Evolutionary conservation across 2,797 vertebrate species (phyloP).

Genomic region (Leucoraja ocellata): DNA sequence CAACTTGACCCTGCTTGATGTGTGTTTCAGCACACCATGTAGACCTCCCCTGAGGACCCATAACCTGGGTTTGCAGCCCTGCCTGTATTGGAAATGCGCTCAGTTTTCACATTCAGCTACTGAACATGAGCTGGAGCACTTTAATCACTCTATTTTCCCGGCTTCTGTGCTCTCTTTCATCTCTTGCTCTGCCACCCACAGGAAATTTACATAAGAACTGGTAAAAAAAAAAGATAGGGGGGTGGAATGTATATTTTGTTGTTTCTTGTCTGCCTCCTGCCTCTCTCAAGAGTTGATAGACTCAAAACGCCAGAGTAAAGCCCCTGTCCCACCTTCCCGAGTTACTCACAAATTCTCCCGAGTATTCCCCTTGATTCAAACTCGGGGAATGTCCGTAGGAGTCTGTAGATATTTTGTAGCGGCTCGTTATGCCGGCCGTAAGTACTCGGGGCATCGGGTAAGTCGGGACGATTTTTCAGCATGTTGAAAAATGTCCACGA

Average conservation of each 20-base stretch:
- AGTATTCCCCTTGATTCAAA: too few species aligned
- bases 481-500: too few species aligned
- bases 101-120: neutral
- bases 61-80: neutral
- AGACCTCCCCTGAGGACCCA: neutral
- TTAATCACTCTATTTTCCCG: slow-evolving; percentile 11
- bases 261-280: slow-evolving; percentile 28
- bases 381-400: too few species aligned
- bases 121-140: neutral
- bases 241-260: neutral
- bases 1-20: too few species aligned
- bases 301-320: neutral
- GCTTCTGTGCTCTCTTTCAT: slow-evolving; percentile 27
- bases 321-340: too few species aligned
- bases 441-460: too few species aligned
- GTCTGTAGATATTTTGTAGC: too few species aligned
- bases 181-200: slow-evolving; percentile 21
- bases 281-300: neutral
- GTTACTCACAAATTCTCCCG: too few species aligned
- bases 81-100: neutral
- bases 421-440: too few species aligned
- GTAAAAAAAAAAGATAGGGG: neutral
- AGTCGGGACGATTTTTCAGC: too few species aligned
- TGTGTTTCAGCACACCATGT: too few species aligned
- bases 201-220: slow-evolving; percentile 35